A percentile compares a stretch with the other conserved stretches of the same genome.
phyloP scores from a whole-genome alignment of 1,140 invertebrate genomes.

The Megathymus violae region DNA sequence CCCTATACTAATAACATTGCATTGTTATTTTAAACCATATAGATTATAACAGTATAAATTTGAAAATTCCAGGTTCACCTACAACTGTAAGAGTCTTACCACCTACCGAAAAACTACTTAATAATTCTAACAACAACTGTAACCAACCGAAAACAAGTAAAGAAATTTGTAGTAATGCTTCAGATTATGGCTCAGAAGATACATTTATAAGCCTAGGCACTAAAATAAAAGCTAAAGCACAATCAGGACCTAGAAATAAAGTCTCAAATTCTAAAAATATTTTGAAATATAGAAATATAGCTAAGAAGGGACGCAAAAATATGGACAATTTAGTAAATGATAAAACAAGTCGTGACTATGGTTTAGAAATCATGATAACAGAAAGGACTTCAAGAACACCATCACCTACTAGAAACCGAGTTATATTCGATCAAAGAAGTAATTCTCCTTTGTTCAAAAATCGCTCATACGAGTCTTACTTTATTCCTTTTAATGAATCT shows the following conservation, averaged over 20 bases:
- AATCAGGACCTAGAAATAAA: conserved; percentile 62
- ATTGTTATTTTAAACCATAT: too few relatives aligned
- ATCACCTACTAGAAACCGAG: conserved; percentile 54
- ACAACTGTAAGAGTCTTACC: conserved; percentile 61
- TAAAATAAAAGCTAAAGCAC: conserved; percentile 82
- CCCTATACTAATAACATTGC: too few relatives aligned
- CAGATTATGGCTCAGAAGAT: conserved; percentile 80
- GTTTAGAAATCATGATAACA: conserved; percentile 69
- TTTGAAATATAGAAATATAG: conserved; percentile 66
- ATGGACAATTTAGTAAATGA: conserved; percentile 50
- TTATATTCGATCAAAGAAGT: conserved; percentile 47
- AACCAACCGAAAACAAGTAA: conserved; percentile 45
- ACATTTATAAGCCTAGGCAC: conserved; percentile 80
- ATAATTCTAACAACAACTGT: conserved; percentile 48
- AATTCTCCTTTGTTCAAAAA: conserved; percentile 56
- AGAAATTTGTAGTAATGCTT: conserved; percentile 76
- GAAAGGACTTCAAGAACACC: conserved; percentile 51
- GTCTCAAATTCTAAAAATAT: conserved; percentile 56
- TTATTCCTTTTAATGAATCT: conserved; percentile 55
- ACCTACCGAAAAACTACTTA: conserved; percentile 65
- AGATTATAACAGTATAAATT: too few relatives aligned
- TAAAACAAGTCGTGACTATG: conserved; percentile 53
- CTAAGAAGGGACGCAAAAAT: conserved; percentile 54
- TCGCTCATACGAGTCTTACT: conserved; percentile 63
- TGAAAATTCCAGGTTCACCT: conserved; percentile 56